phyloP scores from a whole-genome alignment of 2,113 vertebrate genomes.

The Xiphophorus couchianus region DNA sequence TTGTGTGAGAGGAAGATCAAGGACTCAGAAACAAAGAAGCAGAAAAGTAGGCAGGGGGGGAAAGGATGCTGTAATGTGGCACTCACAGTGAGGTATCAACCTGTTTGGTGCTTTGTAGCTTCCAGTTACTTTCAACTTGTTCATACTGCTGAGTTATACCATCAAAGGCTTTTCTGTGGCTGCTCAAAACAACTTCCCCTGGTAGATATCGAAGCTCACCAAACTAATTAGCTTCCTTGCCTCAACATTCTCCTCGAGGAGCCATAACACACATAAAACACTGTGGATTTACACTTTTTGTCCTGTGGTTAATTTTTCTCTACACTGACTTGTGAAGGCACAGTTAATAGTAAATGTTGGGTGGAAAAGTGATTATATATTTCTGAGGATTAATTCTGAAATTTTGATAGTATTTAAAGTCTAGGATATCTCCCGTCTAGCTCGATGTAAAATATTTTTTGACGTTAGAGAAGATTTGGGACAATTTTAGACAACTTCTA shows the following conservation, averaged over 20 bases:
- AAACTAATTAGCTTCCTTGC: slow-evolving; percentile 38
- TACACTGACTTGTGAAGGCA: slow-evolving; percentile 7
- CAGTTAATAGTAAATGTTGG: background rate
- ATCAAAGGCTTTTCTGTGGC: slow-evolving; percentile 52
- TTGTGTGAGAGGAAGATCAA: slow-evolving; percentile 33
- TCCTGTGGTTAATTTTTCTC: slow-evolving; percentile 24
- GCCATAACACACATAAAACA: slow-evolving; percentile 7
- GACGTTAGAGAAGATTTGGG: too few species aligned
- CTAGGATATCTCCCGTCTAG: too few species aligned
- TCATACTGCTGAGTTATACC: slow-evolving; percentile 29
- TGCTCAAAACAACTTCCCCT: slow-evolving; percentile 27
- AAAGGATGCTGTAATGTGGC: slow-evolving; percentile 33
- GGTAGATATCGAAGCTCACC: slow-evolving; percentile 43
- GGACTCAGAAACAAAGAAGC: slow-evolving; percentile 36
- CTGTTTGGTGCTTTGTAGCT: slow-evolving; percentile 46
- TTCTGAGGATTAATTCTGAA: too few species aligned
- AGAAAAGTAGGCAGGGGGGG: slow-evolving; percentile 21
- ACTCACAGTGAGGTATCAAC: slow-evolving; percentile 26
- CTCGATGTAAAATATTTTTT: too few species aligned
- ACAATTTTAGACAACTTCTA: too few species aligned
- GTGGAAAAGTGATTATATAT: too few species aligned
- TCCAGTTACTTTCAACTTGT: slow-evolving; percentile 30
- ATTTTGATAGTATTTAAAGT: too few species aligned
- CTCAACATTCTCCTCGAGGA: slow-evolving; percentile 31
- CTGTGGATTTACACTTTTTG: slow-evolving; percentile 31